Evolutionary conservation across 2,888 invertebrate genomes (phyloP).

Genomic region (Nemapogon koenigi): DNA sequence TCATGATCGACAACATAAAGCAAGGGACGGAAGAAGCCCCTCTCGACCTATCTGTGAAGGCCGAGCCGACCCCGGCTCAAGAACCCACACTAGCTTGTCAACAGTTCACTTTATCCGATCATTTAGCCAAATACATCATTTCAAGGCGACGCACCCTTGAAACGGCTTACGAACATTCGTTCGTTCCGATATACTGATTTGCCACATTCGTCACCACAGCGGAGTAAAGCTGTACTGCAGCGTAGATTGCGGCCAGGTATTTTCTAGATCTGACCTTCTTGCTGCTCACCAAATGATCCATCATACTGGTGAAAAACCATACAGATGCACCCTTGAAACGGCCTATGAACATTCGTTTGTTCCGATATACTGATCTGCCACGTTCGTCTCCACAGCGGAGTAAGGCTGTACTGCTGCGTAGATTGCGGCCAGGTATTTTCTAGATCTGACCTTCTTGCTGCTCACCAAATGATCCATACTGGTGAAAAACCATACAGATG

Average conservation of each 20-base stretch:
- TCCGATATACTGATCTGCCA: conserved; percentile 99
- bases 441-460: conserved; percentile 97
- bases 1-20: conserved; percentile 26
- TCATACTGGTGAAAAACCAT: too few species aligned
- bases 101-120: conserved; percentile 94
- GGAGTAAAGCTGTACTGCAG: too few species aligned
- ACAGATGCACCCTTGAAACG: too few species aligned
- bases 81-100: conserved; percentile 89
- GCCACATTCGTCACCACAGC: too few species aligned
- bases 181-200: too few species aligned
- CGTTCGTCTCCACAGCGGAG: conserved; percentile 96
- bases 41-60: conserved; percentile 82
- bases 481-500: conserved; percentile 98
- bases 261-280: too few species aligned
- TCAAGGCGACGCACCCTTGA: conserved; percentile 80
- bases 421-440: conserved; percentile 96
- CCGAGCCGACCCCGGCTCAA: conserved; percentile 64
- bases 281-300: too few species aligned
- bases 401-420: conserved; percentile 96
- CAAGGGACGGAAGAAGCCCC: conserved; percentile 78
- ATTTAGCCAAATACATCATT: conserved; percentile 96
- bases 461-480: conserved; percentile 97
- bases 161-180: conserved; percentile 91
- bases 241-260: too few species aligned
- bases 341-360: too few species aligned